These are phyloP conservation scores for Xanthostigma xanthostigma DNA, from an alignment of 2,888 invertebrate species.

Conservation along the genomic window DNA sequence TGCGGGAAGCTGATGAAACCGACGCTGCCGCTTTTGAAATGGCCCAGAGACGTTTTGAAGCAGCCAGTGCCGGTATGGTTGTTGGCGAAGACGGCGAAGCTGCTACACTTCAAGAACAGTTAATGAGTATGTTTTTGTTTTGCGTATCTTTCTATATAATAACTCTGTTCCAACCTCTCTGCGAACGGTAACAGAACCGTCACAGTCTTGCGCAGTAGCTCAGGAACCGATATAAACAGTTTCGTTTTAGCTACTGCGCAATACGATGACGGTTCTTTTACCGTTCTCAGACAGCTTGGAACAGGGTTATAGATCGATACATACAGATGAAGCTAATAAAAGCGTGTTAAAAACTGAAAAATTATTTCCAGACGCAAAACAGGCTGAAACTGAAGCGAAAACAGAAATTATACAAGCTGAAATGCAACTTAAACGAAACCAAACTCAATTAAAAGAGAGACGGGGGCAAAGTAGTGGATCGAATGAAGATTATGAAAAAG, in stretches of 20 bases:
- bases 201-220: too few relatives aligned
- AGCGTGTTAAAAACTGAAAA: neutral
- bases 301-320: too few relatives aligned
- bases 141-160: neutral
- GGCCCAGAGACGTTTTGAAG: constrained; percentile 70
- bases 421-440: constrained; percentile 55
- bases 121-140: constrained; percentile 46
- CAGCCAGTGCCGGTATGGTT: constrained; percentile 67
- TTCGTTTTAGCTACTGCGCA: too few relatives aligned
- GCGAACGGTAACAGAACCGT: too few relatives aligned
- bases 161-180: neutral
- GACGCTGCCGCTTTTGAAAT: constrained; percentile 51
- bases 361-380: constrained; percentile 47
- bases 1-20: constrained; percentile 48
- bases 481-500: constrained; percentile 49
- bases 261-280: too few relatives aligned
- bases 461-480: constrained; percentile 50
- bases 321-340: too few relatives aligned
- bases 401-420: constrained; percentile 64
- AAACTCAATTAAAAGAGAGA: constrained; percentile 45
- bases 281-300: too few relatives aligned
- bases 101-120: constrained; percentile 76
- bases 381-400: constrained; percentile 56
- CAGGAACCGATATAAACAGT: too few relatives aligned
- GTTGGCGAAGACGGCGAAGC: constrained; percentile 65